Percentiles rank a stretch among this genome's conserved stretches.
Evolutionary conservation across 2,888 invertebrate species (phyloP).

Genomic region (Melikaiella ostensackeni): DNA sequence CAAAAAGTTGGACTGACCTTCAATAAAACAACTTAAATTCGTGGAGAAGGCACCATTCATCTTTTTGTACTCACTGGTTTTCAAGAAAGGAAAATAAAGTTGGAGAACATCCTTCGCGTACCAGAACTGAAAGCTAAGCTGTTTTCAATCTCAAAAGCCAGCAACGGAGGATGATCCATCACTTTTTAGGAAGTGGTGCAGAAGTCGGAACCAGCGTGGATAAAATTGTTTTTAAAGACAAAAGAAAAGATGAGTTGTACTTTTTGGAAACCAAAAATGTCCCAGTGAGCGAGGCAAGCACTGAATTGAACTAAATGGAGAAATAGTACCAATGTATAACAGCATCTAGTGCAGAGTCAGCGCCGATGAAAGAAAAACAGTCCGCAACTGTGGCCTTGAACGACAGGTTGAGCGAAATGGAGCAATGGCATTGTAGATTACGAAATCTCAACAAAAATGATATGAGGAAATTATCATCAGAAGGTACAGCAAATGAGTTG

Average conservation of each 20-base stretch:
- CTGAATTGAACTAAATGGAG: background rate
- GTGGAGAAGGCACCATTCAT: slow-evolving; percentile 43
- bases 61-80: slow-evolving; percentile 22
- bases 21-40: slow-evolving; percentile 44
- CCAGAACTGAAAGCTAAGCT: too few relatives aligned
- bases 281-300: background rate
- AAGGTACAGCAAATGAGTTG: slow-evolving; percentile 43
- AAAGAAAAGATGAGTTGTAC: too few relatives aligned
- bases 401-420: background rate
- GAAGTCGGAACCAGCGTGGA: too few relatives aligned
- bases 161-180: too few relatives aligned
- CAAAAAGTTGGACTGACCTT: slow-evolving; percentile 43
- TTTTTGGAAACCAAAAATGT: slow-evolving; percentile 39
- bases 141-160: too few relatives aligned
- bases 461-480: slow-evolving; percentile 29
- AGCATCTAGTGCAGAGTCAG: too few relatives aligned
- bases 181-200: too few relatives aligned
- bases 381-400: background rate
- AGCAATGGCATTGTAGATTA: background rate
- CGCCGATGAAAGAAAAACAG: background rate
- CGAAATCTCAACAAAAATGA: slow-evolving; percentile 51
- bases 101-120: too few relatives aligned
- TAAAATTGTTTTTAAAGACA: too few relatives aligned
- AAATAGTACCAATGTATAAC: background rate
- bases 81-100: slow-evolving; percentile 25